These are phyloP conservation scores for Planococcus citri DNA, from an alignment of 1,140 invertebrate species.

Conservation along the genomic window DNA sequence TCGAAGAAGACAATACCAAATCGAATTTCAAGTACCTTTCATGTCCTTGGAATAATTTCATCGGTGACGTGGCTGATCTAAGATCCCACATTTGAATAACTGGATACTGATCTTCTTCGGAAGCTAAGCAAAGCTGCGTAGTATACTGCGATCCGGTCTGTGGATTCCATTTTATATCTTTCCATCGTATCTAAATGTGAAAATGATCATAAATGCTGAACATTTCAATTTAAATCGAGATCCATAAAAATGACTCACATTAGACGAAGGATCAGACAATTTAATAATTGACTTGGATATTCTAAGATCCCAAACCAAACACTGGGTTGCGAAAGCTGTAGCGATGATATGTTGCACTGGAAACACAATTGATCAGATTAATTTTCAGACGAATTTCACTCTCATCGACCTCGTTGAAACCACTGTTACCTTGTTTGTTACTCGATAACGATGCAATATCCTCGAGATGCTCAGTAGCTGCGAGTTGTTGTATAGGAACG, in stretches of 20 bases:
- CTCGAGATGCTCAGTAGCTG: constrained; percentile 70
- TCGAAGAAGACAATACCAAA: no score
- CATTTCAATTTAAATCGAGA: no score
- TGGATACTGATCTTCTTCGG: constrained; percentile 83
- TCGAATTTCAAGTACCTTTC: constrained; percentile 44
- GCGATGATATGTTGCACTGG: constrained; percentile 85
- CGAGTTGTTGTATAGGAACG: constrained; percentile 79
- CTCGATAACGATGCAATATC: constrained; percentile 83
- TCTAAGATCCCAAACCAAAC: constrained; percentile 87
- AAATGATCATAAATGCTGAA: constrained; percentile 9
- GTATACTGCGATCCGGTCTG: constrained; percentile 76
- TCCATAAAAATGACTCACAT: constrained; percentile 37
- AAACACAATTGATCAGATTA: constrained; percentile 24
- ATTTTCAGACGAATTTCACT: not conserved
- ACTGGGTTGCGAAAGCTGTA: constrained; percentile 80
- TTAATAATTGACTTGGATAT: constrained; percentile 96
- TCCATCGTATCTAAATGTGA: constrained; percentile 62
- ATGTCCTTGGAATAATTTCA: constrained; percentile 73
- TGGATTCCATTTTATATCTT: constrained; percentile 83
- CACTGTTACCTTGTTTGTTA: constrained; percentile 68
- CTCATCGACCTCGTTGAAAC: not conserved
- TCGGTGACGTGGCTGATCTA: constrained; percentile 69
- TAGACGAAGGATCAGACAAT: constrained; percentile 55
- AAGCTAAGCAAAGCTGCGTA: constrained; percentile 66
- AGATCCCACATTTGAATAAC: constrained; percentile 92